Evolutionary conservation across 2,797 vertebrate species (phyloP).

Genomic region (Triplophysa bombifrons): DNA sequence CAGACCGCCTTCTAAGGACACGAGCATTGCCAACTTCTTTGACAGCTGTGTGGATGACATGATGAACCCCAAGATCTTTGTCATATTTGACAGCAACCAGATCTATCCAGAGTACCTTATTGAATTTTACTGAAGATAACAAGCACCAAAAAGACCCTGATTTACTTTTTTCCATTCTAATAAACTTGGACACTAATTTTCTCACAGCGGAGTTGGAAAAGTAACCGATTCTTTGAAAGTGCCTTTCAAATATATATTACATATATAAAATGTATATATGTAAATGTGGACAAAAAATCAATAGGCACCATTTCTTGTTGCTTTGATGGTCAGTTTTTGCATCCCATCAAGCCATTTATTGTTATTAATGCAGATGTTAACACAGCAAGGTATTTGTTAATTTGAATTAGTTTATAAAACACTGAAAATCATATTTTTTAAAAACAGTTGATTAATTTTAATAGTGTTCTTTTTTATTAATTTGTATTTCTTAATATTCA

Average conservation of each 20-base stretch:
- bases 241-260: slow-evolving; percentile 19
- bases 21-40: slow-evolving; percentile 91
- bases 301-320: neutral
- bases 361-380: neutral
- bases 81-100: slow-evolving; percentile 97
- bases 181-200: neutral
- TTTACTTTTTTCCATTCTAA: neutral
- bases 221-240: slow-evolving; percentile 13
- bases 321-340: neutral
- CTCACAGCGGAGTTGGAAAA: neutral
- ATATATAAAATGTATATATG: neutral
- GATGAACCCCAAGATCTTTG: slow-evolving; percentile 94
- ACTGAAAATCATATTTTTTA: neutral
- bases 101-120: slow-evolving; percentile 98
- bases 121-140: slow-evolving; percentile 83
- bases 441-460: no score
- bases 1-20: slow-evolving; percentile 93
- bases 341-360: neutral
- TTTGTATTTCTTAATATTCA: no score
- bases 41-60: slow-evolving; percentile 97
- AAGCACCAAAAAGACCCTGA: neutral
- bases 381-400: neutral
- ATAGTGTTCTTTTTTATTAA: no score
- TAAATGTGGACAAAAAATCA: neutral
- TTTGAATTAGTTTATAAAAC: neutral